Percentiles rank a stretch among this genome's conserved stretches.
Conservation (phyloP, 2,888 invertebrate species). For the Prostheceraeus crozeri region DNA sequence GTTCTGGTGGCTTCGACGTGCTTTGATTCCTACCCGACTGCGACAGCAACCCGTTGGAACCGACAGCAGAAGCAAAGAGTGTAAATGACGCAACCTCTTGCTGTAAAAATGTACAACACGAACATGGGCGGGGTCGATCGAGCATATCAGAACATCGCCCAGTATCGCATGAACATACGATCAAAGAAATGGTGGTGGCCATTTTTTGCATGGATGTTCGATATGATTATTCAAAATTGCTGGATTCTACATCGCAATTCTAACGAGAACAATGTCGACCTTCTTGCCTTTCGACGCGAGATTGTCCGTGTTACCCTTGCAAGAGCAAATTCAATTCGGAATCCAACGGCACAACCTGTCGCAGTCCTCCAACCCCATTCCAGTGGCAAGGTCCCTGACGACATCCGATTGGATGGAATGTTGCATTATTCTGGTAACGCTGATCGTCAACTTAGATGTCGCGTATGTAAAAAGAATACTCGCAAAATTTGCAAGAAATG, state of each 20-base stretch:
- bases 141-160: too few species aligned
- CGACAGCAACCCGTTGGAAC: conserved; percentile 1
- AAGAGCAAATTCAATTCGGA: background rate
- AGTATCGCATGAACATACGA: too few species aligned
- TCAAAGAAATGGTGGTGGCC: too few species aligned
- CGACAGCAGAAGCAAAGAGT: conserved; percentile 16
- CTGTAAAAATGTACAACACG: too few species aligned
- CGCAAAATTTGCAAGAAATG: conserved; percentile 13
- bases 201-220: too few species aligned
- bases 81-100: conserved; percentile 10
- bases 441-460: conserved; percentile 12
- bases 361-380: background rate
- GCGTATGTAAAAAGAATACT: conserved; percentile 15
- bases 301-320: conserved; percentile 17
- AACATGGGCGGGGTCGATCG: too few species aligned
- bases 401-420: conserved; percentile 1
- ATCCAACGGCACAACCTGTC: too few species aligned
- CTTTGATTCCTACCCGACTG: conserved; percentile 7
- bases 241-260: background rate
- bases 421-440: conserved; percentile 12
- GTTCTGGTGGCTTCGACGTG: conserved; percentile 9
- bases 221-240: conserved; percentile 12
- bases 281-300: conserved; percentile 10
- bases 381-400: background rate
- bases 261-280: conserved; percentile 6